These are phyloP conservation scores for Dicyrtomina minuta DNA, from an alignment of 2,888 invertebrate species.

Conservation along the genomic window DNA sequence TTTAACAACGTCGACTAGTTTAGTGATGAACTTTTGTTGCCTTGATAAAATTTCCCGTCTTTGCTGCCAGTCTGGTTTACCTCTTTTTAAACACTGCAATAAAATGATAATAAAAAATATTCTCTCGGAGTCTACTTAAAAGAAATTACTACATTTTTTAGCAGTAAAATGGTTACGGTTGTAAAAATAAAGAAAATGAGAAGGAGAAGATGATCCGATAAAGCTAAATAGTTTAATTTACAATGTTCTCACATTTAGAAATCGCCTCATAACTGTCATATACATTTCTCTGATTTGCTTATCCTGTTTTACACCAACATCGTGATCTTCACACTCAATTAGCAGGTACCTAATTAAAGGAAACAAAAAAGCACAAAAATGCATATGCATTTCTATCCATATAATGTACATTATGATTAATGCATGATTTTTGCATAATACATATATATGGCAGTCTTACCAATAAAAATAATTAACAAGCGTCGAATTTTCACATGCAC, in stretches of 20 bases:
- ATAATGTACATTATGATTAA: neutral
- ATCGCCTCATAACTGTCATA: slow-evolving; percentile 81
- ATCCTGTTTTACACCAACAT: slow-evolving; percentile 70
- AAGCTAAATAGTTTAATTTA: neutral
- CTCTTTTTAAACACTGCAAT: slow-evolving; percentile 57
- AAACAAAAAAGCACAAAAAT: too few relatives aligned
- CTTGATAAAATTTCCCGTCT: slow-evolving; percentile 74
- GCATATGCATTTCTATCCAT: too few relatives aligned
- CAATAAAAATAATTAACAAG: slow-evolving; percentile 97
- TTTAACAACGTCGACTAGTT: slow-evolving; percentile 83
- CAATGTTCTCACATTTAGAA: slow-evolving; percentile 65
- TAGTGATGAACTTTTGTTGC: slow-evolving; percentile 89
- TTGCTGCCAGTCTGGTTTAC: slow-evolving; percentile 70
- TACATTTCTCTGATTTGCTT: slow-evolving; percentile 79
- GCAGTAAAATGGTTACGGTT: too few relatives aligned
- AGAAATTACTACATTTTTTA: neutral
- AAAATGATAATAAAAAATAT: neutral
- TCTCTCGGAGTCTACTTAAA: neutral
- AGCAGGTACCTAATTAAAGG: slow-evolving; percentile 66
- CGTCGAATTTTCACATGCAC: slow-evolving; percentile 84
- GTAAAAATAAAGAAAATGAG: neutral
- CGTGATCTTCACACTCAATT: slow-evolving; percentile 90
- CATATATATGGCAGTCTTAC: slow-evolving; percentile 60
- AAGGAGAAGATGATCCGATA: neutral
- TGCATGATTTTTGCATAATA: neutral